Base-by-base conservation (phyloP, 37 sponge, comb jelly and placozoan species). In the Eunapius fragilis region DNA sequence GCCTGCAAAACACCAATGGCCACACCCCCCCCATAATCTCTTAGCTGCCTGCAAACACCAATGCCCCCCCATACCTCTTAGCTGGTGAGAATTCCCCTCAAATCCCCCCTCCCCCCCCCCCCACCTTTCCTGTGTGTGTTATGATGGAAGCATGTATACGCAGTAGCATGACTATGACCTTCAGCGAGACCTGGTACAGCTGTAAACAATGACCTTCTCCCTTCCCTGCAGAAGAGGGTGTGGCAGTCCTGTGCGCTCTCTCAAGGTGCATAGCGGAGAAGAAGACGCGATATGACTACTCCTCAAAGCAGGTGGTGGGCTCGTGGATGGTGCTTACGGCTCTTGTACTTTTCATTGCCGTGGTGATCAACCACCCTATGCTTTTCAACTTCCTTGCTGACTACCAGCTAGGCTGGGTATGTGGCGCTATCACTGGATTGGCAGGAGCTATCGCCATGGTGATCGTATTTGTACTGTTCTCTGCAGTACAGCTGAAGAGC, bases 181-280 rank as follows among this genome's bases (percentile, higher is more conserved):
- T 3, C 41, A 41, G 6, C 6, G 41, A 41, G 6, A 41, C 41
- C 3, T 41, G 41, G 6, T n/a, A 41, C 41, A 41, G 41, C 41
- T 41, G 41, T 41, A 41, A 9, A 41, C 6, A 41, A n/a, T 50
- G 7, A 28, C 19, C 68, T 50, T 68, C 80, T 13, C 80, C 27
- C 83, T 28, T 33, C 17, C 73, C 24, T 67, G 6, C 84, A 84
- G 84, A 75, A 75, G 76, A n/a, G 12, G 76, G 76, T 26, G 76
- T 84, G 24, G 25, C 49, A 26, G 84, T 84, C 22, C 37, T 84
- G 0, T 22, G 41, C 6, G 83, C 69, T 27, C 35, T 82, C 26
- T 69, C 74, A 2, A 12, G 45, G 5, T 41, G 50, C 22, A 38
- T 82, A 23, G 70, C 31, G 23, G 7, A 50, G 14, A 74, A 45